Evolutionary conservation across 2,113 vertebrate species (phyloP).

Genomic region (Ciconia boyciana): DNA sequence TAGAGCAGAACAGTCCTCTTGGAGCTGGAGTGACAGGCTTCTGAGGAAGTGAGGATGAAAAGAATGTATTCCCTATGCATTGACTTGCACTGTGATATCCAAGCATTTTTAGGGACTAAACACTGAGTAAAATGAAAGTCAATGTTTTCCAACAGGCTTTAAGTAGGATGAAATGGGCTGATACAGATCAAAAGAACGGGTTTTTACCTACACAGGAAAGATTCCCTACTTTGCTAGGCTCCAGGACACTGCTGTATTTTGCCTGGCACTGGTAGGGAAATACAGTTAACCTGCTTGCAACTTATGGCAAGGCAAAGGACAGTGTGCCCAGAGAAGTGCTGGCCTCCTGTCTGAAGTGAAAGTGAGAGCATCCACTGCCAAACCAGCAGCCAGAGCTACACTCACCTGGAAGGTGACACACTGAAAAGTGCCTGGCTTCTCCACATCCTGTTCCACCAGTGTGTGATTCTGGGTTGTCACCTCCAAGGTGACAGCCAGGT

Average conservation of each 20-base stretch:
- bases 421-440: slow-evolving; percentile 19
- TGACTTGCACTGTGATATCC: neutral
- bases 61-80: neutral
- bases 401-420: slow-evolving; percentile 42
- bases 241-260: neutral
- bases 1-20: neutral
- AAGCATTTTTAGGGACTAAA: neutral
- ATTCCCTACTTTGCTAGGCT: neutral
- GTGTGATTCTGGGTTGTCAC: slow-evolving; percentile 5
- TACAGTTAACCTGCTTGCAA: neutral
- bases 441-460: slow-evolving; percentile 27
- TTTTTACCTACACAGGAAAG: neutral
- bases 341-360: neutral
- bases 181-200: neutral
- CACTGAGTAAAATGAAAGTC: neutral
- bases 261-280: neutral
- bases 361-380: neutral
- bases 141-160: neutral
- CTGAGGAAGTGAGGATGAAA: neutral
- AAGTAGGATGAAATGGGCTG: neutral
- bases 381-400: neutral
- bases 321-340: neutral
- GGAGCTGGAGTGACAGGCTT: neutral
- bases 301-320: neutral
- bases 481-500: slow-evolving; percentile 24